These are phyloP conservation scores for Litocranius walleri DNA, from an alignment of 2,113 vertebrate species.

Conservation along the genomic window DNA sequence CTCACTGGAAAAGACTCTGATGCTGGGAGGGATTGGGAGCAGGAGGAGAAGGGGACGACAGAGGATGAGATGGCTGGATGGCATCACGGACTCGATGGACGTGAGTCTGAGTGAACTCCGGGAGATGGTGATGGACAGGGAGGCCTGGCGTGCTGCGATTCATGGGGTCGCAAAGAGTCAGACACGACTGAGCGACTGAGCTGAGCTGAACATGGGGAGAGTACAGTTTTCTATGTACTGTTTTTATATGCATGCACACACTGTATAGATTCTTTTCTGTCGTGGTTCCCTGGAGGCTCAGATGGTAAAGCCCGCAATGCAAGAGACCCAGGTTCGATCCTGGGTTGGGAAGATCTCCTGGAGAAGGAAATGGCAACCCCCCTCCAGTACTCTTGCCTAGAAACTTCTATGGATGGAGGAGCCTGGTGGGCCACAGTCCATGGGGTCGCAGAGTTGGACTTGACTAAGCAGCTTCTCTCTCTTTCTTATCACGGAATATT, in stretches of 20 bases:
- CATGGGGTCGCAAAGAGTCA: no score
- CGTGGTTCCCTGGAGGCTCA: neutral
- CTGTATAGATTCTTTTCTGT: neutral
- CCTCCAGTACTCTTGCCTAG: neutral
- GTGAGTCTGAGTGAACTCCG: no score
- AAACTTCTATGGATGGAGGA: neutral
- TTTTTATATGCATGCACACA: neutral
- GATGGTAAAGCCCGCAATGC: fast-evolving
- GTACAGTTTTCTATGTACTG: neutral
- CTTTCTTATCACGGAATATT: neutral
- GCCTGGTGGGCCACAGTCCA: neutral
- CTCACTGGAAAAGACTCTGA: no score
- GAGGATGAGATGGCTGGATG: no score
- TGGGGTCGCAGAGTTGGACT: neutral
- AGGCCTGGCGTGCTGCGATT: no score
- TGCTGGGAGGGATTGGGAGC: no score
- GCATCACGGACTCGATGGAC: no score
- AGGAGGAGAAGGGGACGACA: no score
- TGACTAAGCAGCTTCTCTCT: neutral
- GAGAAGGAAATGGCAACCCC: neutral
- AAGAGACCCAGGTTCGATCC: neutral
- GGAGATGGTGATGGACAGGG: no score
- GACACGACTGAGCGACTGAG: no score
- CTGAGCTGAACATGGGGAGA: no score
- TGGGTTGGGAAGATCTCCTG: neutral